A percentile compares a stretch with the other conserved stretches of the same genome.
Conservation (phyloP, 1,140 invertebrate genomes). For the Heliconius nattereri region DNA sequence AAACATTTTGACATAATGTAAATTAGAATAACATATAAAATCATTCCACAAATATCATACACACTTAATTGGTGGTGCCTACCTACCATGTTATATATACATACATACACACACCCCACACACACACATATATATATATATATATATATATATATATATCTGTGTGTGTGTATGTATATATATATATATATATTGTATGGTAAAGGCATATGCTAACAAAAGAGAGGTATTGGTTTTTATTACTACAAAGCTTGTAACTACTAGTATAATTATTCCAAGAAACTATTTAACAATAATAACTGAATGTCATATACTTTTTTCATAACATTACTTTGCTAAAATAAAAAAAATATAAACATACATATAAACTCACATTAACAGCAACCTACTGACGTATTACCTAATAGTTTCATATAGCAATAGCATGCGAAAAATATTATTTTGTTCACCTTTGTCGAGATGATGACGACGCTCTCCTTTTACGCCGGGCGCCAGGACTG, state of each 20-base stretch:
- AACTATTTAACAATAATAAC: no score
- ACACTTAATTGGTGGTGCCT: neutral
- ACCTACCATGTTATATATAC: neutral
- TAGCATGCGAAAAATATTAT: slow-evolving; percentile 25
- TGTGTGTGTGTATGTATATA: no score
- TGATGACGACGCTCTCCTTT: slow-evolving; percentile 68
- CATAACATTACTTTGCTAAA: neutral
- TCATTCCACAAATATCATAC: neutral
- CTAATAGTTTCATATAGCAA: slow-evolving; percentile 14
- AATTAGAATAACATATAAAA: no score
- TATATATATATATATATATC: no score
- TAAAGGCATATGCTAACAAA: no score
- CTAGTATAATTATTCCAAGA: neutral
- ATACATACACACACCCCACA: no score
- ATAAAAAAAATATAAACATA: neutral
- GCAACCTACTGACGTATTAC: neutral
- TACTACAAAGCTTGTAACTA: neutral
- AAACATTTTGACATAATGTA: no score
- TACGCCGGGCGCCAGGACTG: slow-evolving; percentile 67
- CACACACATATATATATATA: no score
- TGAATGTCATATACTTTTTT: no score
- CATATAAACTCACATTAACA: slow-evolving; percentile 11
- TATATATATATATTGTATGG: no score
- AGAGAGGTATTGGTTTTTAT: neutral
- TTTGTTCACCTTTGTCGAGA: slow-evolving; percentile 71